Percentiles rank a stretch among this genome's conserved stretches.
These are phyloP conservation scores for Smutsia gigantea DNA, from an alignment of 2,797 vertebrate species.

Conservation along the genomic window DNA sequence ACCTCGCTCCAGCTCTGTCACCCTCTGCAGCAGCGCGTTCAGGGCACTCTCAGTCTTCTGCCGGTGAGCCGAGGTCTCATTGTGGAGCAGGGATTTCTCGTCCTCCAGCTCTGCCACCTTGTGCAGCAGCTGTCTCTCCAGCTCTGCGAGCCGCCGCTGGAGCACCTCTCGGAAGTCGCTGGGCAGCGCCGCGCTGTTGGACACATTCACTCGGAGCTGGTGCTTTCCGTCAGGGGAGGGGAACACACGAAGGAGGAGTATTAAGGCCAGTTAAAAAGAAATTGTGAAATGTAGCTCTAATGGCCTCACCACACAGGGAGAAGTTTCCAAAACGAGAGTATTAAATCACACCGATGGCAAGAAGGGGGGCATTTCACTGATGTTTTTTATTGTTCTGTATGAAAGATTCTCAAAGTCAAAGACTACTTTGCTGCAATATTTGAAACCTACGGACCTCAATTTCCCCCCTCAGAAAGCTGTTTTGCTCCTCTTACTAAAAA, in stretches of 20 bases:
- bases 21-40: slow-evolving; percentile 94
- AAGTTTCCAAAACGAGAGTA: slow-evolving; percentile 13
- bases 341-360: not conserved
- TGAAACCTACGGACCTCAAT: slow-evolving; percentile 41
- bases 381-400: not conserved
- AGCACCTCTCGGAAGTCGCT: slow-evolving; percentile 94
- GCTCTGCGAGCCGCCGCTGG: slow-evolving; percentile 93
- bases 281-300: not conserved
- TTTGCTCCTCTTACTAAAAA: slow-evolving; percentile 33
- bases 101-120: slow-evolving; percentile 96
- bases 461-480: not conserved
- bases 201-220: slow-evolving; percentile 93
- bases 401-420: slow-evolving; percentile 71
- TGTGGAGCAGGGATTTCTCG: slow-evolving; percentile 96
- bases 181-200: slow-evolving; percentile 89
- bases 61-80: slow-evolving; percentile 94
- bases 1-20: slow-evolving; percentile 97
- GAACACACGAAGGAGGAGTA: not conserved
- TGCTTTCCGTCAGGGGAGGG: slow-evolving; percentile 87
- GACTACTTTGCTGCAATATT: slow-evolving; percentile 19
- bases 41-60: slow-evolving; percentile 94
- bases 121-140: slow-evolving; percentile 95
- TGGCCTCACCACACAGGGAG: not conserved
- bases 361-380: not conserved
- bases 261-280: slow-evolving; percentile 17